These are phyloP conservation scores for Leuciscus idus DNA, from an alignment of 2,113 vertebrate species.

Conservation along the genomic window DNA sequence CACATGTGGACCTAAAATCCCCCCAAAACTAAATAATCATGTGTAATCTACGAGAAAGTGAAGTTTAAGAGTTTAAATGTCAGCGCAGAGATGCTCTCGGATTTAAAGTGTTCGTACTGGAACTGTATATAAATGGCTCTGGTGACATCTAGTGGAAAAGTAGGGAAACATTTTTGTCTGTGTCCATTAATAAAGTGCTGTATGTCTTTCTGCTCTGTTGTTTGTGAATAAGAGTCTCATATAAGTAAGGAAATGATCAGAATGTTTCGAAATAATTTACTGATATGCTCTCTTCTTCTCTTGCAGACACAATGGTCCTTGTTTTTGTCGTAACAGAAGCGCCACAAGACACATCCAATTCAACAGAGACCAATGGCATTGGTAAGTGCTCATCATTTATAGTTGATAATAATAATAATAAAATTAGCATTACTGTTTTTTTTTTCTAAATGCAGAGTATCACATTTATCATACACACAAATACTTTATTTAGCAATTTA, in stretches of 20 bases:
- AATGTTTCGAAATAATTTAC: background rate
- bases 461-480: background rate
- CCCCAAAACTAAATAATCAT: background rate
- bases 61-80: background rate
- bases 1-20: background rate
- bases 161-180: background rate
- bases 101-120: background rate
- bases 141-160: conserved; percentile 27
- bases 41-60: background rate
- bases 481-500: background rate
- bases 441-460: background rate
- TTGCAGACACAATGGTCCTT: conserved; percentile 77
- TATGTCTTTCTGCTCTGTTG: background rate
- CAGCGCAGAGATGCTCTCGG: background rate
- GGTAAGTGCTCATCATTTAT: background rate
- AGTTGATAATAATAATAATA: background rate
- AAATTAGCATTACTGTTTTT: background rate
- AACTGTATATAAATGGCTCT: background rate
- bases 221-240: background rate
- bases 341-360: conserved; percentile 54
- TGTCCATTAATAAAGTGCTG: background rate
- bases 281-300: conserved; percentile 22
- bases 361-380: conserved; percentile 61
- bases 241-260: conserved; percentile 44
- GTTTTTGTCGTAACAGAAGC: conserved; percentile 70